Evolutionary conservation across 2,113 vertebrate genomes (phyloP).

Genomic region (Saiga tatarica): DNA sequence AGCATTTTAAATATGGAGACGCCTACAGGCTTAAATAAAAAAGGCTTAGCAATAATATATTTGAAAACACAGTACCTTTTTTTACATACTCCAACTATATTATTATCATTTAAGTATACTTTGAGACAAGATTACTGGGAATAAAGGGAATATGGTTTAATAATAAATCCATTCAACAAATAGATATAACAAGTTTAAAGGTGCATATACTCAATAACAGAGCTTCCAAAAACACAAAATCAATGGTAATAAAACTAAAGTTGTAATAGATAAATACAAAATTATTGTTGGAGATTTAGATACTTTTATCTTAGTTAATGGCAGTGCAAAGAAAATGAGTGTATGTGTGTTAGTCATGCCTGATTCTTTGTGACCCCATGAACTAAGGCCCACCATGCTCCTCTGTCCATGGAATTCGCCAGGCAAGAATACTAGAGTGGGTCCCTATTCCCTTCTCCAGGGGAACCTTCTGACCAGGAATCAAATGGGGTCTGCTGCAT

Average conservation of each 20-base stretch:
- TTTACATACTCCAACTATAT: not conserved
- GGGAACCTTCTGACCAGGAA: not conserved
- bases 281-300: not conserved
- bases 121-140: no score
- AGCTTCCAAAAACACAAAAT: not conserved
- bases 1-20: not conserved
- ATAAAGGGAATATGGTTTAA: not conserved
- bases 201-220: not conserved
- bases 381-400: accelerated
- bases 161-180: not conserved
- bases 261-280: not conserved
- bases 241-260: not conserved
- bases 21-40: not conserved
- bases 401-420: not conserved
- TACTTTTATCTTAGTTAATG: not conserved
- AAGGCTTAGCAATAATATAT: not conserved
- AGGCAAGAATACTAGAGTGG: not conserved
- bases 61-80: not conserved
- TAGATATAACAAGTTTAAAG: not conserved
- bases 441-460: not conserved
- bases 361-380: not conserved
- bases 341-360: not conserved
- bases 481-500: not conserved
- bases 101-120: not conserved
- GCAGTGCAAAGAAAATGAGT: not conserved